These are phyloP conservation scores for Pitta sordida DNA, from an alignment of 2,113 vertebrate genomes.

Conservation along the genomic window DNA sequence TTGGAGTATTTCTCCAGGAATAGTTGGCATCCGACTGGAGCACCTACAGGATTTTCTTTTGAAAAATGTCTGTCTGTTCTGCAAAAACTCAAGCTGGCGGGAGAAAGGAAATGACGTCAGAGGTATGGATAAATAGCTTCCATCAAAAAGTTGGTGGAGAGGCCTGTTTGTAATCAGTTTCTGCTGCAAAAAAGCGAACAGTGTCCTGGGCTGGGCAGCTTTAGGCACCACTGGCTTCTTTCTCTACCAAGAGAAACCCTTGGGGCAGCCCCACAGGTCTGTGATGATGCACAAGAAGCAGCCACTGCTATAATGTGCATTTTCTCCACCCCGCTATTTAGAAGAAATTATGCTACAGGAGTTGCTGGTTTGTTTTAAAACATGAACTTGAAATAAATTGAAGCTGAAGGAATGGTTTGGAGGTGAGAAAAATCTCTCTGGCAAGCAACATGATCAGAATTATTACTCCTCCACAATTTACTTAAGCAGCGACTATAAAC, in stretches of 20 bases:
- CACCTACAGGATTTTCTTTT: not conserved
- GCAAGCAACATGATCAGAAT: not conserved
- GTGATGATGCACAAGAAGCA: not conserved
- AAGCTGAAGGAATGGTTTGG: not conserved
- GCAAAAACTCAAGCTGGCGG: not conserved
- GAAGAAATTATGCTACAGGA: not conserved
- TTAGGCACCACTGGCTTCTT: not conserved
- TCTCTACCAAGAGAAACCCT: not conserved
- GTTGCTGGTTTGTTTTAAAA: not conserved
- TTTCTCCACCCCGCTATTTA: not conserved
- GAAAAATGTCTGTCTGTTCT: not conserved
- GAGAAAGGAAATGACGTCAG: not conserved
- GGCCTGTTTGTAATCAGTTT: not conserved
- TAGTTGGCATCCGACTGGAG: not conserved
- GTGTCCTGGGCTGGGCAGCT: not conserved
- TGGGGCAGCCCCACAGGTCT: accelerated
- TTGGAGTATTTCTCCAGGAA: not conserved
- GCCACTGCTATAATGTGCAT: not conserved
- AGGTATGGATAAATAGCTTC: not conserved
- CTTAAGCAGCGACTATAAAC: conserved; percentile 34
- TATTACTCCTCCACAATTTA: conserved; percentile 10
- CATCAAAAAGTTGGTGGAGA: not conserved
- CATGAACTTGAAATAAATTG: not conserved
- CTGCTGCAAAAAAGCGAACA: not conserved
- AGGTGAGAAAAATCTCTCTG: conserved; percentile 1